These are phyloP conservation scores for Eubasilissa regina DNA, from an alignment of 1,140 invertebrate genomes.

Conservation along the genomic window DNA sequence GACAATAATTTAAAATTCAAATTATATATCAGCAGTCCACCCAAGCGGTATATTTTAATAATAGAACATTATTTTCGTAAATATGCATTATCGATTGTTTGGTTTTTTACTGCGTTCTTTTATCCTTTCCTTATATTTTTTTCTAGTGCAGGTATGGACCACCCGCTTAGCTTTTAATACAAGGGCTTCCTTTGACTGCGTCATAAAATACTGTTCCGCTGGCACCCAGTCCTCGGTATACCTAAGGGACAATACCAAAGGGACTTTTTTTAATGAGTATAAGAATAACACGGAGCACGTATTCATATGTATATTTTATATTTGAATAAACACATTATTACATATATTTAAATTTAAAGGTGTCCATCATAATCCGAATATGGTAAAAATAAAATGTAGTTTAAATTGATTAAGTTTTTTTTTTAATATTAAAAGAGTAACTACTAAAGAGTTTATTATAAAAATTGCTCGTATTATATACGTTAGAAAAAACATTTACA, in stretches of 20 bases:
- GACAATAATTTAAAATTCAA: background rate
- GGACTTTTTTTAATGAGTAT: background rate
- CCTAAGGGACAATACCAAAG: background rate
- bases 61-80: slow-evolving; percentile 48
- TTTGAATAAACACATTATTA: no score
- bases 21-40: slow-evolving; percentile 16
- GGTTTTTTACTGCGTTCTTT: slow-evolving; percentile 26
- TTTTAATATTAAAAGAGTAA: no score
- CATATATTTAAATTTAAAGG: no score
- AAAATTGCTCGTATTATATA: no score
- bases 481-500: no score
- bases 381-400: no score
- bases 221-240: background rate
- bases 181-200: background rate
- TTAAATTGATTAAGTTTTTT: no score
- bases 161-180: slow-evolving; percentile 22
- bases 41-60: slow-evolving; percentile 25
- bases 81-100: slow-evolving; percentile 55
- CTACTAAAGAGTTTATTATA: no score
- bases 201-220: slow-evolving; percentile 10
- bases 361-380: no score
- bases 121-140: slow-evolving; percentile 4
- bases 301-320: no score
- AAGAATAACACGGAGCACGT: no score
- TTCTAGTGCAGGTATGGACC: slow-evolving; percentile 25